Percentiles rank a stretch among this genome's conserved stretches.
These are phyloP conservation scores for Cryptus viduatorius DNA, from an alignment of 2,888 invertebrate species.

Conservation along the genomic window DNA sequence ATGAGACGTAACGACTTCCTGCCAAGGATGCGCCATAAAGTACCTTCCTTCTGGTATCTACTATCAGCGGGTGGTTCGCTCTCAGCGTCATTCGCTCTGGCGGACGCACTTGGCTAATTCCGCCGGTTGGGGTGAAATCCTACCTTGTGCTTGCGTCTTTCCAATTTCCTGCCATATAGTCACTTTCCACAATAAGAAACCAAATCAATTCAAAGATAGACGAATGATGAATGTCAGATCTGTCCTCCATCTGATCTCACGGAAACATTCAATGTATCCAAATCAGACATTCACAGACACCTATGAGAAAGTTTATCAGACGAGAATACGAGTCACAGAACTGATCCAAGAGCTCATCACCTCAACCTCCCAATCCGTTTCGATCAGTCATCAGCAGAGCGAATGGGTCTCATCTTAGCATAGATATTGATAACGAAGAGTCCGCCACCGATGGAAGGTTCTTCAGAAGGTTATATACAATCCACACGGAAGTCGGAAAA, in stretches of 20 bases:
- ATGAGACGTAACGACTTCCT: conserved; percentile 47
- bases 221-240: background rate
- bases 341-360: background rate
- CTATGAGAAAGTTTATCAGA: no score
- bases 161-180: background rate
- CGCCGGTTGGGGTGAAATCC: background rate
- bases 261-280: background rate
- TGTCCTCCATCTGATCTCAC: background rate
- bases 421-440: background rate
- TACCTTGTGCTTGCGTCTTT: background rate
- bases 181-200: background rate
- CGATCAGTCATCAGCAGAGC: background rate
- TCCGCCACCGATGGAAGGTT: background rate
- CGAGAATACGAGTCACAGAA: background rate
- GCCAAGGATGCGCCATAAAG: conserved; percentile 33
- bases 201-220: background rate
- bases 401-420: background rate
- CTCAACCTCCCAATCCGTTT: no score
- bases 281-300: background rate
- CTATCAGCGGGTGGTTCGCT: conserved; percentile 1
- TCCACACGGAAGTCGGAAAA: conserved; percentile 28
- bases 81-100: conserved; percentile 6
- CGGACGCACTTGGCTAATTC: background rate
- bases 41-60: conserved; percentile 4
- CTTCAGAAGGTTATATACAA: background rate